Evolutionary conservation across 1,140 invertebrate species (phyloP), one percentile per base, ranked within the genome.

Genomic region (Euwallacea similis): DNA sequence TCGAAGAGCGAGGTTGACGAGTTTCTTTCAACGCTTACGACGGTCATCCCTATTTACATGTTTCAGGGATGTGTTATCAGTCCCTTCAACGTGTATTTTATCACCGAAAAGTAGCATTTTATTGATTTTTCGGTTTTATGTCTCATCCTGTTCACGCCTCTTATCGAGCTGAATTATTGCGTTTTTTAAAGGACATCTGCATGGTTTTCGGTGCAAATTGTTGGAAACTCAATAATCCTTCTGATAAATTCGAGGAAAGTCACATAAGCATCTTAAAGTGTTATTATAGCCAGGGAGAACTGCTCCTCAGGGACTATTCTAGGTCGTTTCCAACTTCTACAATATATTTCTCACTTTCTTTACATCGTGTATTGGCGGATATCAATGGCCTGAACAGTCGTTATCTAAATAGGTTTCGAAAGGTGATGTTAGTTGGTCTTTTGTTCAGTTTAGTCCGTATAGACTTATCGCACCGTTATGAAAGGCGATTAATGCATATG

Each of bases 31-130:
- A 42, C 59, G 53, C 13, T 66, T 60, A 66, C 55, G 63, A 71
- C 70, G 71, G 71, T 72, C 71, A 72, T 72, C 66, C 62, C 44
- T 56, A 72, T 72, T 72, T 68, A 68, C 65, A 72, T 72, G 62
- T 68, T 53, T 64, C 56, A 42, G 64, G 63, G 70, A 71, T 76
- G 74, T 66, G 75, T 71, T 74, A 69, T 72, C 73, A 75, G 71
- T 71, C 59, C 58, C 11, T 42, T 42, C 15, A 63, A 60, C 58
- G 43, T 62, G 65, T 53, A 16, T 56, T 71, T 65, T 66, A 71
- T 66, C 69, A 58, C 56, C 11, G 16, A 8, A 54, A 33, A 63
- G 60, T 70, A 42, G 69, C 21, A 42, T 54, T 33, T 11, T 65
- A 65, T 65, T 54, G 63, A 54, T 65, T 65, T 65, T 54, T 54